Conservation (phyloP, 2,797 vertebrate species). For the Gambusia yucatana region DNA sequence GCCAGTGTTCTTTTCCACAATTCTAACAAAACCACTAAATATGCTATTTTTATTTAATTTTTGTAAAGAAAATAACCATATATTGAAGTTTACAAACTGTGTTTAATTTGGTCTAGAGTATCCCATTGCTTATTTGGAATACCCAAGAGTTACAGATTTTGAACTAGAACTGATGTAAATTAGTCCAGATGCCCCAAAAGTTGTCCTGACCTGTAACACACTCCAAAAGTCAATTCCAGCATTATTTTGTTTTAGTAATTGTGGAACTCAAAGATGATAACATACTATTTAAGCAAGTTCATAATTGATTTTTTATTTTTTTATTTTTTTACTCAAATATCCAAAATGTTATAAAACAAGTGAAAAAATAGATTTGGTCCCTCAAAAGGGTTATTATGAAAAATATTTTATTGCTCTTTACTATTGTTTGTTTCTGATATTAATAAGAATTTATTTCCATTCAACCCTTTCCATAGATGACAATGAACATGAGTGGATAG, state of each 20-base stretch:
- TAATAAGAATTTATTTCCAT: slow-evolving; percentile 3
- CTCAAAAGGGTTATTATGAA: not conserved
- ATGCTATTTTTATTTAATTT: not conserved
- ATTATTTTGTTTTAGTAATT: not conserved
- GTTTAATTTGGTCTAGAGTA: not conserved
- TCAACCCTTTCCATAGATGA: slow-evolving; percentile 80
- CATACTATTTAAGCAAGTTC: not conserved
- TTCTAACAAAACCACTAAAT: not conserved
- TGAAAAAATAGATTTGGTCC: not conserved
- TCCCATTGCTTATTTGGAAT: not conserved
- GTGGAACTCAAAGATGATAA: not conserved
- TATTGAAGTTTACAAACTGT: not conserved
- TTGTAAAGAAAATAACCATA: not conserved
- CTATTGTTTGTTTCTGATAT: not conserved
- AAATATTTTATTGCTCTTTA: not conserved
- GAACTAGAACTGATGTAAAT: not conserved
- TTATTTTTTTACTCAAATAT: not conserved
- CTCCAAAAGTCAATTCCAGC: not conserved
- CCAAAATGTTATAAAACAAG: not conserved
- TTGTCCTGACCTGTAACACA: not conserved
- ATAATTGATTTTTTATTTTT: not conserved
- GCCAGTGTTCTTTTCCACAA: not conserved
- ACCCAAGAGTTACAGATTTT: not conserved
- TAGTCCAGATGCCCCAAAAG: not conserved
- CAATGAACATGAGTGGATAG: slow-evolving; percentile 90